Conservation (phyloP, 2,888 invertebrate genomes). For the Fragum whitleyi region DNA sequence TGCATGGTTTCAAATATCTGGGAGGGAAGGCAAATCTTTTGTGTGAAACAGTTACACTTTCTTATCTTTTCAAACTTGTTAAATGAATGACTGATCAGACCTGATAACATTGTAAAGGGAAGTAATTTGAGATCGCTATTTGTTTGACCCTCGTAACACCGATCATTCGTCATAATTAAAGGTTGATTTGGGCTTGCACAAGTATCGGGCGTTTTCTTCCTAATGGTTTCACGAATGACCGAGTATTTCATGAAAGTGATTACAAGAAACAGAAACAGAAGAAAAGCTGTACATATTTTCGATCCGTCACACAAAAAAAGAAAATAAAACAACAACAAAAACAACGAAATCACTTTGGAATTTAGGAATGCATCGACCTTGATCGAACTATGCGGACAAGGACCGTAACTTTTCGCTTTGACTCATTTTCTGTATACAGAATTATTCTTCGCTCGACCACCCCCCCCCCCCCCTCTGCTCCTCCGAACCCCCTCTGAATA, state of each 20-base stretch:
- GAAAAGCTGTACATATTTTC: no score
- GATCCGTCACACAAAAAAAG: no score
- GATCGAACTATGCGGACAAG: no score
- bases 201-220: neutral
- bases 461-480: no score
- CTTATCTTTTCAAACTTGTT: neutral
- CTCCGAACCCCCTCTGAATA: no score
- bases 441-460: no score
- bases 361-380: no score
- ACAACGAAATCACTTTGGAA: no score
- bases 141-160: neutral
- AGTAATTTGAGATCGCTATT: slow-evolving; percentile 1
- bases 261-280: no score
- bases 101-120: neutral
- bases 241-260: neutral
- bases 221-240: neutral
- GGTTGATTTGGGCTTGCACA: neutral
- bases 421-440: no score
- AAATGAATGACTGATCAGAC: neutral
- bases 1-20: neutral
- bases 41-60: slow-evolving; percentile 20
- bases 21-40: slow-evolving; percentile 9
- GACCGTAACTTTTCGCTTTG: no score
- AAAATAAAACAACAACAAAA: no score
- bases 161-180: slow-evolving; percentile 1